Percentiles rank a stretch among this genome's conserved stretches.
Conservation (phyloP, 2,888 invertebrate genomes). For the Meta bourneti region DNA sequence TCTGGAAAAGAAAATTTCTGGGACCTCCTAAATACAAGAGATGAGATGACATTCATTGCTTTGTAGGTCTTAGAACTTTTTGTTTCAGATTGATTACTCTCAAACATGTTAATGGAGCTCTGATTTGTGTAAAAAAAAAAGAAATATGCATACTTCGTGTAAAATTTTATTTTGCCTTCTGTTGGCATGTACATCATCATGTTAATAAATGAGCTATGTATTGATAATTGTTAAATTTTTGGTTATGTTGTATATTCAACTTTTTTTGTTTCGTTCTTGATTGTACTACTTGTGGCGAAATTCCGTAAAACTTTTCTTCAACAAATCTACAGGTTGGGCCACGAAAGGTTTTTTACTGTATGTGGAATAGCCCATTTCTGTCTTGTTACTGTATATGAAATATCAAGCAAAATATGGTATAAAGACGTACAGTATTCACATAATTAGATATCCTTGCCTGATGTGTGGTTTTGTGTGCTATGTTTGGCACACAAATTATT, state of each 20-base stretch:
- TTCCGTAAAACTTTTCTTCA: too few species aligned
- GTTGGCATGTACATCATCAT: constrained; percentile 72
- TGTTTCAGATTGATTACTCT: constrained; percentile 8
- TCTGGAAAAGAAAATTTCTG: neutral
- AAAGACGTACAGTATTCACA: too few species aligned
- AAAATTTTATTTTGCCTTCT: constrained; percentile 68
- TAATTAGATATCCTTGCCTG: too few species aligned
- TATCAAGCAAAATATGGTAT: too few species aligned
- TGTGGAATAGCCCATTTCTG: too few species aligned
- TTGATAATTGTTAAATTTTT: constrained; percentile 37
- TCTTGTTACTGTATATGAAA: too few species aligned
- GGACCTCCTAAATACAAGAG: constrained; percentile 28
- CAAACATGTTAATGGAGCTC: constrained; percentile 3
- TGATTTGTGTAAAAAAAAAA: constrained; percentile 16
- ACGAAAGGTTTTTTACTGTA: too few species aligned
- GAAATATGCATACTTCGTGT: constrained; percentile 48
- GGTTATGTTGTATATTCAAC: neutral
- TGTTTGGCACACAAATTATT: too few species aligned
- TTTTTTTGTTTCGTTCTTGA: too few species aligned
- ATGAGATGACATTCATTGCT: constrained; percentile 27
- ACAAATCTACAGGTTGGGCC: too few species aligned
- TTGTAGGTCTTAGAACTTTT: constrained; percentile 33
- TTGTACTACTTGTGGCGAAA: too few species aligned
- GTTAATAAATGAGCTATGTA: constrained; percentile 71
- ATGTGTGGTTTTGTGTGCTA: too few species aligned